Percentiles rank a stretch among this genome's conserved stretches.
Evolutionary conservation across 2,113 vertebrate genomes (phyloP).

Genomic region (Danio rerio): GRCz12tu NC_133179.1:1980501-1981000

Average conservation of each 20-base stretch:
- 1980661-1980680: conserved; percentile 89
- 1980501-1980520: conserved; percentile 98
- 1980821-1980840: too few species aligned
- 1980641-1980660: conserved; percentile 84
- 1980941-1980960: too few species aligned
- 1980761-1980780: too few species aligned
- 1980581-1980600: background rate
- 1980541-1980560: conserved; percentile 78
- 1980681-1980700: conserved; percentile 94
- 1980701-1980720: conserved; percentile 95
- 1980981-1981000: too few species aligned
- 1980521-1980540: conserved; percentile 87
- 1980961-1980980: too few species aligned
- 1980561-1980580: conserved; percentile 80
- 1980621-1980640: background rate
- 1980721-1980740: conserved; percentile 94
- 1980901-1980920: too few species aligned
- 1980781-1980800: too few species aligned
- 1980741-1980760: background rate
- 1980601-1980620: background rate
- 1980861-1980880: too few species aligned
- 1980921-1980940: too few species aligned
- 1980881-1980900: too few species aligned
- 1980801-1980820: too few species aligned
- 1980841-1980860: too few species aligned